Conservation (phyloP, 2,113 vertebrate genomes). For the Protomyctophum bolini region DNA sequence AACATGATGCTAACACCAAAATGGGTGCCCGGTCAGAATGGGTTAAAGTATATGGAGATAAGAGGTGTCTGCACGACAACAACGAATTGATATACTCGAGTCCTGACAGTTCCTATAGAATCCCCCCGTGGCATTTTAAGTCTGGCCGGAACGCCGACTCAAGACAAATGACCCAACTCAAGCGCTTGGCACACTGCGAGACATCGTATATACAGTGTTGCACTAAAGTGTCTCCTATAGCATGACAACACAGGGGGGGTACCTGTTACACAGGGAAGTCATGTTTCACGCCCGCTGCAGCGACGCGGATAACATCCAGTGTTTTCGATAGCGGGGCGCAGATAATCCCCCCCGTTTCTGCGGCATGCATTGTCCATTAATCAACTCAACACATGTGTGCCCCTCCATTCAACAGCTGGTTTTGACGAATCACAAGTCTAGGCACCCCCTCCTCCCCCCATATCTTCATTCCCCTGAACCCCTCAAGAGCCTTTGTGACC, state of each 20-base stretch:
- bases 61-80: too few relatives aligned
- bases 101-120: not conserved
- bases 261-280: not conserved
- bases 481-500: constrained; percentile 18
- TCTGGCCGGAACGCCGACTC: not conserved
- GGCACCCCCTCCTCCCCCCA: not conserved
- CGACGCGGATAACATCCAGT: not conserved
- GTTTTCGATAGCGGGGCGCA: not conserved
- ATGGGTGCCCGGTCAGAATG: too few relatives aligned
- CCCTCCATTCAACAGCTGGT: not conserved
- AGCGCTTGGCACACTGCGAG: not conserved
- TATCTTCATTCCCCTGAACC: not conserved
- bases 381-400: not conserved
- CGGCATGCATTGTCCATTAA: not conserved
- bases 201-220: not conserved
- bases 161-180: not conserved
- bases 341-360: not conserved
- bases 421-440: not conserved
- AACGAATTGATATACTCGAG: too few relatives aligned
- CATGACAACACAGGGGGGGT: not conserved
- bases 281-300: not conserved
- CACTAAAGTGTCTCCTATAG: not conserved
- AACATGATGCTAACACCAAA: not conserved
- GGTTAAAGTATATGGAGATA: too few relatives aligned
- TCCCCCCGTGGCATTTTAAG: not conserved